Conservation (phyloP, 2,113 vertebrate species). For the Leiothrix lutea region DNA sequence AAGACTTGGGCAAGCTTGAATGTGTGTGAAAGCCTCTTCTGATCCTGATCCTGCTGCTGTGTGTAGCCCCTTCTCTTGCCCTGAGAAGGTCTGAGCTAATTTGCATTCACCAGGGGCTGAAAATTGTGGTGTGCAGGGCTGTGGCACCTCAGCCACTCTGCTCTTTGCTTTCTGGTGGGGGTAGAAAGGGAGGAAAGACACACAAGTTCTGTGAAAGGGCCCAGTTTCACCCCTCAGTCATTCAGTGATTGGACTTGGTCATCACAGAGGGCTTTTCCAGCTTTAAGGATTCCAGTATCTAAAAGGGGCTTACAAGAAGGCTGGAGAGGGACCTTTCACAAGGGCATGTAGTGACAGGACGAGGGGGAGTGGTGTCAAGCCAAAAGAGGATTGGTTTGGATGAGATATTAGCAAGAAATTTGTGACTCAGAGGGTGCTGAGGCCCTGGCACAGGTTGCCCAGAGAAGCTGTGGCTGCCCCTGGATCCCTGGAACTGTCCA, state of each 20-base stretch:
- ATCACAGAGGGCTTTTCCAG: background rate
- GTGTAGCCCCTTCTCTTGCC: background rate
- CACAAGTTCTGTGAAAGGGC: background rate
- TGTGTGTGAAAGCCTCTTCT: background rate
- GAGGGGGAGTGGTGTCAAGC: background rate
- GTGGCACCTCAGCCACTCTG: accelerated
- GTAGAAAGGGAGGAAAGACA: background rate
- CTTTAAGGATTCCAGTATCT: background rate
- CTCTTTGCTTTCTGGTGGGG: background rate
- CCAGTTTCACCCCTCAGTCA: background rate
- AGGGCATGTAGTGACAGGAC: background rate
- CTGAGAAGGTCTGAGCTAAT: background rate
- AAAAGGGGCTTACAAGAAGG: background rate
- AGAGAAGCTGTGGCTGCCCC: background rate
- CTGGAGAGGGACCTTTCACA: background rate
- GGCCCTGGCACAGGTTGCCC: background rate
- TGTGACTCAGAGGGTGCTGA: background rate
- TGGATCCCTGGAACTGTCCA: background rate
- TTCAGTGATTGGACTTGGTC: background rate
- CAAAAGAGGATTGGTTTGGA: background rate
- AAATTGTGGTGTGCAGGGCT: background rate
- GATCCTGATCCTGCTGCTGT: background rate
- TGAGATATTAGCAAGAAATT: background rate
- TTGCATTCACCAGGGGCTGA: background rate
- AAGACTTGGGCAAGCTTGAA: background rate